Conservation (phyloP, 2,888 invertebrate genomes). For the Rotaria magnacalcarata region DNA sequence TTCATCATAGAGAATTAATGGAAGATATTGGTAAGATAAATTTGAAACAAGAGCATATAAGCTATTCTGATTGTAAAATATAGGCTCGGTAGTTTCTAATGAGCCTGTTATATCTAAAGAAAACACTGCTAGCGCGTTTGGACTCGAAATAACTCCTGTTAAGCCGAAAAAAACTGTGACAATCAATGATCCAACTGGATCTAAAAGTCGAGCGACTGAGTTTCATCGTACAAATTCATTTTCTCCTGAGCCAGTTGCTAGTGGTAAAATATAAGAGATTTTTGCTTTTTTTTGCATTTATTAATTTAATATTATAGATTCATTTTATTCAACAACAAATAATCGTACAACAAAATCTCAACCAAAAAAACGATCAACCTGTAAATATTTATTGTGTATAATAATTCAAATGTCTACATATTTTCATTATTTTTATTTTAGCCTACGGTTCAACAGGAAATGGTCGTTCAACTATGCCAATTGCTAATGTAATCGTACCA, state of each 20-base stretch:
- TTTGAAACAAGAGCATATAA: too few relatives aligned
- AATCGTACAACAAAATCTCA: not conserved
- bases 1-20: conserved; percentile 46
- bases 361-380: conserved; percentile 11
- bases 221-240: not conserved
- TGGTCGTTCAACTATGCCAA: not conserved
- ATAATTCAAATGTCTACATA: not conserved
- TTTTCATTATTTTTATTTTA: not conserved
- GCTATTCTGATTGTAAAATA: not conserved
- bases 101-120: conserved; percentile 6
- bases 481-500: conserved; percentile 11
- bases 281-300: not conserved
- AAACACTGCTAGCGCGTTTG: not conserved
- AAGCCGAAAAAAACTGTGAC: conserved; percentile 25
- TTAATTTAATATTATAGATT: not conserved
- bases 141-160: not conserved
- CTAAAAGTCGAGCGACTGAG: not conserved
- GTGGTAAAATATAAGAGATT: not conserved
- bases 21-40: conserved; percentile 37
- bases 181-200: not conserved
- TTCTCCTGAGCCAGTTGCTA: not conserved
- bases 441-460: conserved; percentile 2
- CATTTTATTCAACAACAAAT: not conserved
- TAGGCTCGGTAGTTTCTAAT: not conserved
- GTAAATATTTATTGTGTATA: not conserved